phyloP scores from a whole-genome alignment of 2,113 vertebrate species.

The Antechinus flavipes region DNA sequence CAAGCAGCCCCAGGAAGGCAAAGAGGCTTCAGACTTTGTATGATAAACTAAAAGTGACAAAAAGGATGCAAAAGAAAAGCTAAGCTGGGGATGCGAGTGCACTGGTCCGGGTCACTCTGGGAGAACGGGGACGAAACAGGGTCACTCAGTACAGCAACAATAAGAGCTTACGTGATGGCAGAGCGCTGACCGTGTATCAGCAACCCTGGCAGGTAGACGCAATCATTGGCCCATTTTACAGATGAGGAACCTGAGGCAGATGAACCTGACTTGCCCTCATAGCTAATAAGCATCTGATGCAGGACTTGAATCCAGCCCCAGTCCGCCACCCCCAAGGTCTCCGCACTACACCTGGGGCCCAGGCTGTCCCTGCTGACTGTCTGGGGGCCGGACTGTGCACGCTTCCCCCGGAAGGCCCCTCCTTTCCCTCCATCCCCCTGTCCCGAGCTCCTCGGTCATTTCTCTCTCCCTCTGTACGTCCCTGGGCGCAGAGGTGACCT shows the following conservation, averaged over 20 bases:
- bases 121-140: neutral
- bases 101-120: neutral
- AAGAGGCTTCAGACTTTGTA: neutral
- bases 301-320: neutral
- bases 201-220: neutral
- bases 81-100: fast-evolving
- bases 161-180: neutral
- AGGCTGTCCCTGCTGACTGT: neutral
- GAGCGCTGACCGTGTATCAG: neutral
- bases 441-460: neutral
- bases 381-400: neutral
- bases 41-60: neutral
- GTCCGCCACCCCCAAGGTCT: neutral
- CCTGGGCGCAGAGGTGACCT: fast-evolving
- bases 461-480: neutral
- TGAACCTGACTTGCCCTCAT: neutral
- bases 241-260: neutral
- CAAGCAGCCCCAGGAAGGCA: neutral
- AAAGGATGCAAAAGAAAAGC: neutral
- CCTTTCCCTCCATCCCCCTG: neutral
- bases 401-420: neutral
- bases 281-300: neutral
- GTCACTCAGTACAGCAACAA: neutral
- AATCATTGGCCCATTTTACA: neutral
- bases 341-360: neutral